Evolutionary conservation across 2,113 vertebrate species (phyloP).

Genomic region (Centropus unirufus): DNA sequence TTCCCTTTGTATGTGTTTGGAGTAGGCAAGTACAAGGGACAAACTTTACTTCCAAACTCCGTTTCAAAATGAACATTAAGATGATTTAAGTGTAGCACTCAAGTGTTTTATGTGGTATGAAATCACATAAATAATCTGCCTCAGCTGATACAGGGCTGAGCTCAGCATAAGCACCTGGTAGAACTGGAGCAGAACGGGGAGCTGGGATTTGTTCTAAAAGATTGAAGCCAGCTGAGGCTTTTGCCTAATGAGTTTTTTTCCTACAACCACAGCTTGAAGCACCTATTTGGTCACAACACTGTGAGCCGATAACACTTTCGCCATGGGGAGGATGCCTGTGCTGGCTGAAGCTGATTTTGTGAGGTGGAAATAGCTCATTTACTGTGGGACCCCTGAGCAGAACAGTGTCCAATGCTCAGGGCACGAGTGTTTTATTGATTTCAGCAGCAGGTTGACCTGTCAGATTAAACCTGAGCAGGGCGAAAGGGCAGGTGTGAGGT

Average conservation of each 20-base stretch:
- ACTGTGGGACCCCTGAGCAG: not conserved
- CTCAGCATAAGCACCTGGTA: not conserved
- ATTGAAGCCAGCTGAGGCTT: not conserved
- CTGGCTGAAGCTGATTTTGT: not conserved
- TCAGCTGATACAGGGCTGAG: not conserved
- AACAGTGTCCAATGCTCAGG: not conserved
- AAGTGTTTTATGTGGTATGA: not conserved
- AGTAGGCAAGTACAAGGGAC: not conserved
- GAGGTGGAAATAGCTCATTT: not conserved
- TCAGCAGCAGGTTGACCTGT: not conserved
- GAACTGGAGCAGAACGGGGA: not conserved
- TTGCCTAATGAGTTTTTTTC: not conserved
- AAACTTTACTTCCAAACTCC: not conserved
- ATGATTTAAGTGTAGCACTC: not conserved
- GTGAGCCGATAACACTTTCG: not conserved
- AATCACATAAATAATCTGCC: not conserved
- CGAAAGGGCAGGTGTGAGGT: rapidly evolving
- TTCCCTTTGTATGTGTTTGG: not conserved
- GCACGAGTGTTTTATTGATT: not conserved
- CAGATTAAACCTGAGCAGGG: not conserved
- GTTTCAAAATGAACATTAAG: not conserved
- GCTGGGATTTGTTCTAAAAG: not conserved
- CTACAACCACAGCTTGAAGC: not conserved
- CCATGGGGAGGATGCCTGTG: not conserved
- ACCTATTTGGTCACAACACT: not conserved